Evolutionary conservation across 2,888 invertebrate species (phyloP), one percentile per base, ranked within the genome.

Genomic region (Cheilosia soror): DNA sequence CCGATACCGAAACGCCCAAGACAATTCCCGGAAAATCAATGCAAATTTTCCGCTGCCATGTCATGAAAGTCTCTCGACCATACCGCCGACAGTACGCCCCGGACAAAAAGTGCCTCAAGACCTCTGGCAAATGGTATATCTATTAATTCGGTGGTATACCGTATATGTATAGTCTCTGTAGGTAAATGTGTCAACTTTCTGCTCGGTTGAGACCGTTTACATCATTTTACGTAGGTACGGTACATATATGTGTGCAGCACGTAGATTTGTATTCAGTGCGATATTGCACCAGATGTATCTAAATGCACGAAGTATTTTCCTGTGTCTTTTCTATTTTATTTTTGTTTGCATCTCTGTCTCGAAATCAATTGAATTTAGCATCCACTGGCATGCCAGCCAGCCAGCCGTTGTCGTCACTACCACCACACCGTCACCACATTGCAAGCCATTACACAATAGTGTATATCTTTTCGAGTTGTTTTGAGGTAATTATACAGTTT

Each of bases 131-230:
- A 58, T 65, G 33, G 42, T 42, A 81, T 69, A 81, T 69, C 80
- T 40, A 68, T 55, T 62, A 55, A 40, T 9, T 11, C 11, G 9
- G 20, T n/a, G 20, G 20, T 49, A 11, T 0, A 13, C n/a, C n/a
- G n/a, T 1, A 44, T 15, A 11, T 44, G n/a, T n/a, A 66, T 31
- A 33, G 47, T 62, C 42, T 69, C 71, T 85, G 63, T 69, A 63
- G 76, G 85, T 85, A 81, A 81, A 68, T 81, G 81, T 85, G 81
- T 85, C 85, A 85, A 85, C 85, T 85, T 85, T 81, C 76, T 85
- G 85, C 71, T 85, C 81, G 81, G 62, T 42, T 77, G 85, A 31
- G 68, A 72, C 55, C 81, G 72, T 85, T 85, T 81, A 77, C 85
- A 81, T 81, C 85, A 85, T 85, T 62, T 72, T 57, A 40, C 62